Evolutionary conservation across 2,797 vertebrate species (phyloP).

Genomic region (Euphonia xanthogaster): DNA sequence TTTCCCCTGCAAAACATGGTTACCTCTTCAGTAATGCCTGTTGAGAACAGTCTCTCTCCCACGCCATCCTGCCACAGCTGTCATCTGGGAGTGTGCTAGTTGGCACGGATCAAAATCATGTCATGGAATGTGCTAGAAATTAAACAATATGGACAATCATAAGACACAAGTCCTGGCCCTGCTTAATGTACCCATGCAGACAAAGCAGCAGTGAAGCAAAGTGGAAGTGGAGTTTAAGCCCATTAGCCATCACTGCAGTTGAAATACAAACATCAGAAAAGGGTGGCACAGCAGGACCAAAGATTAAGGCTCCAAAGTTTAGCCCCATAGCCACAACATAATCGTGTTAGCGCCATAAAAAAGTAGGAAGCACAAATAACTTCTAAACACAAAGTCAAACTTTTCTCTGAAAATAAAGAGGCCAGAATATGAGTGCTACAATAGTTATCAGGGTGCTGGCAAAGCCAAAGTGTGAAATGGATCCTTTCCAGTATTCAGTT

Average conservation of each 20-base stretch:
- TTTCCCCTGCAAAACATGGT: neutral
- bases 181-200: neutral
- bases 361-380: neutral
- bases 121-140: neutral
- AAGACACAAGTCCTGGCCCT: neutral
- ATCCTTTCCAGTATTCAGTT: constrained; percentile 48
- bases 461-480: constrained; percentile 47
- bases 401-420: constrained; percentile 14
- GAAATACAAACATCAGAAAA: neutral
- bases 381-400: constrained; percentile 12
- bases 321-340: neutral
- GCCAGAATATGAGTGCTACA: constrained; percentile 42
- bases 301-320: neutral
- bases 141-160: neutral
- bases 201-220: neutral
- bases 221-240: neutral
- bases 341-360: neutral
- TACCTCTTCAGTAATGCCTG: neutral
- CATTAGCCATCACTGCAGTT: neutral
- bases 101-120: neutral
- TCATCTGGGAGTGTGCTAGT: neutral
- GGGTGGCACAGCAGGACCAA: neutral
- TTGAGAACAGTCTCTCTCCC: neutral
- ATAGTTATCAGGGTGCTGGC: constrained; percentile 1
- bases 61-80: neutral